A percentile compares a stretch with the other conserved stretches of the same genome.
Conservation (phyloP, 2,113 vertebrate genomes). For the Hystrix cristata region DNA sequence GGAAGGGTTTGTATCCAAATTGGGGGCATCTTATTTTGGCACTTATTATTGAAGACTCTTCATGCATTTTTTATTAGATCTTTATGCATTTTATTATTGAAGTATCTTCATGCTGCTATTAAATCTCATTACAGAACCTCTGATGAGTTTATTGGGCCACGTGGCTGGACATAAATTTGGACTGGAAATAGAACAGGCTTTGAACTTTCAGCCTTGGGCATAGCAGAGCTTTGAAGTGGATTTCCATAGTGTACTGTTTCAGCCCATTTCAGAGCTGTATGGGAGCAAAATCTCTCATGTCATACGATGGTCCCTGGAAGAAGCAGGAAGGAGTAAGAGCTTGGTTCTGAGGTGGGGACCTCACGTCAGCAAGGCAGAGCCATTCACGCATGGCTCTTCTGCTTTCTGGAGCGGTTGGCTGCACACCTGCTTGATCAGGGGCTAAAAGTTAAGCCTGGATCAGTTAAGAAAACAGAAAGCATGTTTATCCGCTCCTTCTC, state of each 20-base stretch:
- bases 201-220: constrained; percentile 56
- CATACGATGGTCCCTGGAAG: not conserved
- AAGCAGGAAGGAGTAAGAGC: not conserved
- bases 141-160: constrained; percentile 73
- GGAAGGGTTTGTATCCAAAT: constrained; percentile 74
- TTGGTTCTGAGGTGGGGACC: rapidly evolving
- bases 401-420: not conserved
- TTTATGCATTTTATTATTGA: constrained; percentile 80
- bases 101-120: constrained; percentile 76
- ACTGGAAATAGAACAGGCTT: constrained; percentile 57
- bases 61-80: constrained; percentile 79
- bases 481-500: not conserved
- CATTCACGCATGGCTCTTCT: not conserved
- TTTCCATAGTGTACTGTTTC: not conserved
- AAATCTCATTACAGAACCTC: constrained; percentile 79
- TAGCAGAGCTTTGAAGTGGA: not conserved
- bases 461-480: not conserved
- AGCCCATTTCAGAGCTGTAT: not conserved
- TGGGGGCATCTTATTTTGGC: constrained; percentile 75
- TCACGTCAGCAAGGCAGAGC: not conserved
- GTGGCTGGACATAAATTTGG: constrained; percentile 68
- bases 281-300: not conserved
- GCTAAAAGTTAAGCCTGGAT: not conserved
- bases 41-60: constrained; percentile 80
- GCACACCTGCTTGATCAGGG: not conserved